phyloP scores from a whole-genome alignment of 2,113 vertebrate species.

The Ciconia maguari region DNA sequence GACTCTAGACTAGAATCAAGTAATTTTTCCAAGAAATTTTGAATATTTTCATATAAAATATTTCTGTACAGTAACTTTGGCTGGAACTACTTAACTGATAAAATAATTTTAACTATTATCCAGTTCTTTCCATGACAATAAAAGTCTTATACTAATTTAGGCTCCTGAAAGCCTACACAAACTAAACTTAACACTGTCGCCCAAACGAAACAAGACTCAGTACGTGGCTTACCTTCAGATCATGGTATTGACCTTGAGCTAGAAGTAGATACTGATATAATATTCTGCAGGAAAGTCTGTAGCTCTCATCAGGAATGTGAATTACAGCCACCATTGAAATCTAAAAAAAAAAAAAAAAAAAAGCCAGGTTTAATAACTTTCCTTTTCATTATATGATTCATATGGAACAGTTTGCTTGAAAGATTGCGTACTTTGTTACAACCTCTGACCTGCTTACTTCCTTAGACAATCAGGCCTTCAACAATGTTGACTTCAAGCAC shows the following conservation, averaged over 20 bases:
- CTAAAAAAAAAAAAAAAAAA: constrained; percentile 60
- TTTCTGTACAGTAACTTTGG: background rate
- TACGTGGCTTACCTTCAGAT: constrained; percentile 84
- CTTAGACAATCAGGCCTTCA: background rate
- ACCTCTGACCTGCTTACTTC: background rate
- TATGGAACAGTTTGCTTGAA: background rate
- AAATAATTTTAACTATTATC: background rate
- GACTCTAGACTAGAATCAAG: background rate
- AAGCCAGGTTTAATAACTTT: background rate
- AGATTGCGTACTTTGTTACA: background rate
- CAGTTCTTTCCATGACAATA: background rate
- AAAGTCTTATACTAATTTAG: background rate
- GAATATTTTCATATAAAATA: background rate
- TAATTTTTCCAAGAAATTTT: background rate
- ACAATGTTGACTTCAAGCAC: background rate
- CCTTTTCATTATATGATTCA: background rate
- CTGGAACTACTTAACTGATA: background rate
- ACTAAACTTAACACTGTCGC: background rate
- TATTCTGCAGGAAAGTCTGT: constrained; percentile 85
- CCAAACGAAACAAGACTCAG: background rate
- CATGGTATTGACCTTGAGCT: constrained; percentile 86
- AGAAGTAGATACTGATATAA: constrained; percentile 92
- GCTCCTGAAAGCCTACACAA: constrained; percentile 8
- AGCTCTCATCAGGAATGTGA: constrained; percentile 90
- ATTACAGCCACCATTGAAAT: constrained; percentile 87